Percentiles rank a stretch among this genome's conserved stretches.
phyloP scores from a whole-genome alignment of 2,888 invertebrate genomes.

The Entomobrya multifasciata region DNA sequence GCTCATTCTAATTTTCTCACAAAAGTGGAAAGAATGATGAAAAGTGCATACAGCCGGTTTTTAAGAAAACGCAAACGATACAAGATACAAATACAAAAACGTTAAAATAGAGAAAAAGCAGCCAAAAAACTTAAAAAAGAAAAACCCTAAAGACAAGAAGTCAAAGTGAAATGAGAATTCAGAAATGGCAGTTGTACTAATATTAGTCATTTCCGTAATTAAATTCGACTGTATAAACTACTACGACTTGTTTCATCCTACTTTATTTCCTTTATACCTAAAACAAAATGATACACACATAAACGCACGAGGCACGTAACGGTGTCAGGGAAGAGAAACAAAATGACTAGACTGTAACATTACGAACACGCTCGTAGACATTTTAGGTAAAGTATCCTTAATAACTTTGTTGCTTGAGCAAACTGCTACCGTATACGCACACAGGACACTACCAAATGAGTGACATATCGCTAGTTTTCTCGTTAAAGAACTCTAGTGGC shows the following conservation, averaged over 20 bases:
- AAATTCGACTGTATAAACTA: constrained; percentile 70
- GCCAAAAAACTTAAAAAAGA: background rate
- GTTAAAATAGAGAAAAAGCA: background rate
- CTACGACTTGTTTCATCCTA: too few relatives aligned
- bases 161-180: constrained; percentile 32
- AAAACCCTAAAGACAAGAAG: constrained; percentile 10
- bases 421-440: background rate
- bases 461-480: constrained; percentile 18
- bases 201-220: constrained; percentile 78
- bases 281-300: background rate
- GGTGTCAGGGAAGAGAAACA: background rate
- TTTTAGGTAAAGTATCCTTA: constrained; percentile 43
- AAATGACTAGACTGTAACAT: background rate
- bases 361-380: background rate
- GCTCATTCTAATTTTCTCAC: constrained; percentile 24
- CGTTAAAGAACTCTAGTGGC: background rate
- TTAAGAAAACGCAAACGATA: too few relatives aligned
- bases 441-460: background rate
- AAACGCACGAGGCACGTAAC: too few relatives aligned
- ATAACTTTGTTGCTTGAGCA: constrained; percentile 8
- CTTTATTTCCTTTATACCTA: background rate
- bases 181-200: constrained; percentile 66
- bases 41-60: background rate
- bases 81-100: constrained; percentile 17
- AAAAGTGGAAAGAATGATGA: constrained; percentile 5